Conservation (phyloP, 2,888 invertebrate genomes). For the Dryadula phaetusa region DNA sequence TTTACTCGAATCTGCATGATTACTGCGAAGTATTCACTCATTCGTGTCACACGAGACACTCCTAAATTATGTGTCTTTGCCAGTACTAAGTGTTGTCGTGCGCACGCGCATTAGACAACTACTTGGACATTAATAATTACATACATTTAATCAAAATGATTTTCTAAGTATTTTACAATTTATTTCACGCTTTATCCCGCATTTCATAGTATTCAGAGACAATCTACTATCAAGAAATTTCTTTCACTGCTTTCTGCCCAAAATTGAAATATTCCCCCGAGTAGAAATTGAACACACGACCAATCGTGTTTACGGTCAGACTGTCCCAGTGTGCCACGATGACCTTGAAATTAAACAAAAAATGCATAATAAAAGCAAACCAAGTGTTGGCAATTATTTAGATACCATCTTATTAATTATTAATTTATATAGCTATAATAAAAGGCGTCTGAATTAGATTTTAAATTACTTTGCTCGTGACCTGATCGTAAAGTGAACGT, state of each 20-base stretch:
- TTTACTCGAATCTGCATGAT: neutral
- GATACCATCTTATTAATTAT: neutral
- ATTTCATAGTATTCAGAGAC: too few relatives aligned
- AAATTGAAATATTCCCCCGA: too few relatives aligned
- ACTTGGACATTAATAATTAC: too few relatives aligned
- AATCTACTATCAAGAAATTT: too few relatives aligned
- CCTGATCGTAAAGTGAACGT: neutral
- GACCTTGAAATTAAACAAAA: too few relatives aligned
- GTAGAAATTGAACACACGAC: too few relatives aligned
- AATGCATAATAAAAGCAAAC: neutral
- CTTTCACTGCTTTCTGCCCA: too few relatives aligned
- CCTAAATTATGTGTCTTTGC: neutral
- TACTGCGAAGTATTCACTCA: neutral
- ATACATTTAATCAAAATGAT: too few relatives aligned
- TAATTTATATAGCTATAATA: neutral
- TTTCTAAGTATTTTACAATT: too few relatives aligned
- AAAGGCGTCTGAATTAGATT: neutral
- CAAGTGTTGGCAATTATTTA: neutral
- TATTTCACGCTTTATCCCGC: too few relatives aligned
- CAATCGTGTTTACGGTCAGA: too few relatives aligned
- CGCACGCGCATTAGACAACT: constrained; percentile 8
- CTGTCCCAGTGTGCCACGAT: too few relatives aligned
- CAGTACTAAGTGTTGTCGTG: neutral
- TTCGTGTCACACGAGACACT: neutral
- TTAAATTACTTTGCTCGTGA: neutral